Conservation (phyloP, 2,797 vertebrate genomes). For the Alfaro cultratus region DNA sequence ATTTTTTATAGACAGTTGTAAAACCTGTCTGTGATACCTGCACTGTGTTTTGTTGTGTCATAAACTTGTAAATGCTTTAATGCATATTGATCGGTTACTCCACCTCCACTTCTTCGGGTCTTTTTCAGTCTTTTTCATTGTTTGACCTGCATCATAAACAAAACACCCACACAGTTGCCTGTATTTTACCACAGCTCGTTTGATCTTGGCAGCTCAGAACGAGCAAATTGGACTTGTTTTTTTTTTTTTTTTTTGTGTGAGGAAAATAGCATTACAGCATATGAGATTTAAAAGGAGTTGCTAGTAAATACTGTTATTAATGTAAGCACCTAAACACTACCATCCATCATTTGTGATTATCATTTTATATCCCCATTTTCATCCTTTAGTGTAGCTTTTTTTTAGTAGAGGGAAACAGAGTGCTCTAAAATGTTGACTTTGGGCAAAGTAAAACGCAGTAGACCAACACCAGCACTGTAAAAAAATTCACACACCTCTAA, state of each 20-base stretch:
- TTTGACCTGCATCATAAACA: conserved; percentile 17
- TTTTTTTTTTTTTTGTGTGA: neutral
- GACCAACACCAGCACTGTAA: neutral
- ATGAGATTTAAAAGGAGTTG: neutral
- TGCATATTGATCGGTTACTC: conserved; percentile 18
- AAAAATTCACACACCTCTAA: neutral
- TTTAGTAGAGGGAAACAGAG: neutral
- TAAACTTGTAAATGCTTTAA: conserved; percentile 17
- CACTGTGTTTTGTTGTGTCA: conserved; percentile 7
- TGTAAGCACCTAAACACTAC: neutral
- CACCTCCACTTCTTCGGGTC: neutral
- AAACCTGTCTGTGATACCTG: neutral
- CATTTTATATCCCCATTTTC: neutral
- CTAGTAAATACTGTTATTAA: neutral
- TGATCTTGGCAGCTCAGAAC: neutral
- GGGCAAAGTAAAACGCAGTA: neutral
- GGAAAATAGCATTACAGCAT: neutral
- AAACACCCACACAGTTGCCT: conserved; percentile 1
- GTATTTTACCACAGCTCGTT: conserved; percentile 12
- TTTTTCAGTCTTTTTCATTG: conserved; percentile 12
- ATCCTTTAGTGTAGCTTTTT: neutral
- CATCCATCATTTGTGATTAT: neutral
- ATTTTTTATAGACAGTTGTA: neutral
- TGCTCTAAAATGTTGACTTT: conserved; percentile 2
- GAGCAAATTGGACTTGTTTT: neutral